phyloP scores from a whole-genome alignment of 2,797 vertebrate species.

The Labeo calbasu region DNA sequence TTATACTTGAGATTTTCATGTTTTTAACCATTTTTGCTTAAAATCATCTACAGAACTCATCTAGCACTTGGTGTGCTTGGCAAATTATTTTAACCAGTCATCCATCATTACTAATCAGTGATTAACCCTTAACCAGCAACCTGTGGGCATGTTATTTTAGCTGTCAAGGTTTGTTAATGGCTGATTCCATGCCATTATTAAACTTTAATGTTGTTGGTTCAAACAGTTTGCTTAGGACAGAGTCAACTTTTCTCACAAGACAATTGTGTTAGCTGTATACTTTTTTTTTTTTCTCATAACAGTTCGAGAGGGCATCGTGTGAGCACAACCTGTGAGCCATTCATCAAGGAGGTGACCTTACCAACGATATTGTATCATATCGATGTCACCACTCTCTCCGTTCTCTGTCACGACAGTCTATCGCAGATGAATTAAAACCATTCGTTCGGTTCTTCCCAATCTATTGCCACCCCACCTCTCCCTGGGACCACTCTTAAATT shows the following conservation, averaged over 20 bases:
- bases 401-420: constrained; percentile 5
- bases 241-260: background rate
- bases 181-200: background rate
- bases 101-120: too few relatives aligned
- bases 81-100: too few relatives aligned
- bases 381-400: constrained; percentile 2
- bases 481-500: constrained; percentile 43
- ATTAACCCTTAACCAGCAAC: background rate
- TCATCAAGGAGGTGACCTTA: constrained; percentile 6
- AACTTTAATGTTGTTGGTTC: background rate
- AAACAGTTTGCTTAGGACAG: background rate
- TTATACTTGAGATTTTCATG: too few relatives aligned
- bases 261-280: background rate
- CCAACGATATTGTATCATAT: background rate
- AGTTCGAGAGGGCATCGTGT: background rate
- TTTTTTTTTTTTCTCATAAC: background rate
- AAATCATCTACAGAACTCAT: too few relatives aligned
- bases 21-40: too few relatives aligned
- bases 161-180: background rate
- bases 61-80: too few relatives aligned
- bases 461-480: constrained; percentile 18
- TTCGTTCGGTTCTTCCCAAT: constrained; percentile 1
- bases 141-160: background rate
- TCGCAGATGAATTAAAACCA: constrained; percentile 22
- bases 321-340: background rate